Evolutionary conservation across 2,888 invertebrate genomes (phyloP).

Genomic region (Limnephilus auricula): DNA sequence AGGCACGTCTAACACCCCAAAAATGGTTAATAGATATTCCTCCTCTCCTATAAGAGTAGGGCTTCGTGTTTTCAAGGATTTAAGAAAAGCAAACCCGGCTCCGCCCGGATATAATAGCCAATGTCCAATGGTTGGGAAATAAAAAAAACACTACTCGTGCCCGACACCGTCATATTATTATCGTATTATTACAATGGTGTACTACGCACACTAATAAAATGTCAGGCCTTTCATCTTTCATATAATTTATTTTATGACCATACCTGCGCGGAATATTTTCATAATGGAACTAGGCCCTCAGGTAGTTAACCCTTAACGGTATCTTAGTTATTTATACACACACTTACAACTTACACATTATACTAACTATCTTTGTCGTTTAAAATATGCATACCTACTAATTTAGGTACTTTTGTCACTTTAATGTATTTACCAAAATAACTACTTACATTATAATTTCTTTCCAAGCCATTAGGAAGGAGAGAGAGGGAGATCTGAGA

Average conservation of each 20-base stretch:
- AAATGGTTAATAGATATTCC: too few relatives aligned
- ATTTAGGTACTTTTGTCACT: too few relatives aligned
- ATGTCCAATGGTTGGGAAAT: not conserved
- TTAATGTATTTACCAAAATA: too few relatives aligned
- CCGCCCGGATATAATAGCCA: not conserved
- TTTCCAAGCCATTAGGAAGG: too few relatives aligned
- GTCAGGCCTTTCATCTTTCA: not conserved
- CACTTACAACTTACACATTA: not conserved
- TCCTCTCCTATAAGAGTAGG: not conserved
- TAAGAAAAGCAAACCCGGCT: not conserved
- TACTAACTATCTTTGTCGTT: not conserved
- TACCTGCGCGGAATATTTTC: conserved; percentile 5
- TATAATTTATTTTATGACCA: conserved; percentile 5
- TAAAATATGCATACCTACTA: too few relatives aligned
- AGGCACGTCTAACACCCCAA: too few relatives aligned
- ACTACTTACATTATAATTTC: too few relatives aligned
- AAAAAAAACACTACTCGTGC: not conserved
- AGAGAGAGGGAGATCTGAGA: too few relatives aligned
- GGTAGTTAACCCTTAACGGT: conserved; percentile 6
- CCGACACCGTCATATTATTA: not conserved
- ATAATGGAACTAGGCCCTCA: not conserved
- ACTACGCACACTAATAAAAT: not conserved
- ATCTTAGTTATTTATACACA: not conserved
- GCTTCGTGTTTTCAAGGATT: not conserved
- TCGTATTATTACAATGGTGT: not conserved